phyloP scores from a whole-genome alignment of 2,113 vertebrate species.

The Sceloporus tristichus region DNA sequence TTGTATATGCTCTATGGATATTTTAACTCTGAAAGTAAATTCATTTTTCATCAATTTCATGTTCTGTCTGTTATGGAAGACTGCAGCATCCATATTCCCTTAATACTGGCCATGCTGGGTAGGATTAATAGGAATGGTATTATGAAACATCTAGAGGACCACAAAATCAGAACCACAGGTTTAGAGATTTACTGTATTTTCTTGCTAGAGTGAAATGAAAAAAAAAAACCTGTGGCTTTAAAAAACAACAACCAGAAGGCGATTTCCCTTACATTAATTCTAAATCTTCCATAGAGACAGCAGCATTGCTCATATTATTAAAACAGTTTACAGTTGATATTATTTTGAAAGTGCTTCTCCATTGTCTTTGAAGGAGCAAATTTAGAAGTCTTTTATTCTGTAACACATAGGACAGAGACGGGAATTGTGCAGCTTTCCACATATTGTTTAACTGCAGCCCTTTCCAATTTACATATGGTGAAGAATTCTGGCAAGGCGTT shows the following conservation, averaged over 20 bases:
- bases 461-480: no score
- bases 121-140: no score
- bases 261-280: background rate
- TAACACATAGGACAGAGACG: no score
- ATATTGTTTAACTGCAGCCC: no score
- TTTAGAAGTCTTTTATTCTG: background rate
- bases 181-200: background rate
- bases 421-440: no score
- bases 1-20: no score
- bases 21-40: no score
- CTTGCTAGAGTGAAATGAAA: background rate
- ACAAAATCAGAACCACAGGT: background rate
- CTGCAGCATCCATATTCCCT: no score
- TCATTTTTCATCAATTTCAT: background rate
- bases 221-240: background rate
- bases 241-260: background rate
- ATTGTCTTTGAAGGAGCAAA: background rate
- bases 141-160: no score
- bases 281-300: background rate
- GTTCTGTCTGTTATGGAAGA: background rate
- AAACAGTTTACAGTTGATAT: background rate
- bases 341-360: conserved; percentile 7
- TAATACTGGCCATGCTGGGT: no score
- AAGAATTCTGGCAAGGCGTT: no score
- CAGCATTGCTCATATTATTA: background rate